A percentile compares a stretch with the other conserved stretches of the same genome.
Evolutionary conservation across 2,113 vertebrate species (phyloP).

Genomic region (Agapornis roseicollis): DNA sequence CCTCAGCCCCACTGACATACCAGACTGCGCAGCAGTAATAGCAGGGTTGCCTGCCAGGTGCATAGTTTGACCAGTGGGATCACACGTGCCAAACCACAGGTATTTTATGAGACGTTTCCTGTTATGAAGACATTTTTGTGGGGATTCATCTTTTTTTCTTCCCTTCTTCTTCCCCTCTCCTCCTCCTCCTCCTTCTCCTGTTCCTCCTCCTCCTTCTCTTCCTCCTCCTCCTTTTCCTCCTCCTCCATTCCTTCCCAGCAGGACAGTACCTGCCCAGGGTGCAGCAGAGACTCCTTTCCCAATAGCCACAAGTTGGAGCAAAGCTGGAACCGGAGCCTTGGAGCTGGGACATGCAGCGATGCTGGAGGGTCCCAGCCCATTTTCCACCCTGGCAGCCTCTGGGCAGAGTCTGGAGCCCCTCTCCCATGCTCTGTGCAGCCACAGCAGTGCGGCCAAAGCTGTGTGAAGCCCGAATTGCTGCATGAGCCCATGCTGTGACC

Average conservation of each 20-base stretch:
- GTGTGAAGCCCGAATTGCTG: neutral
- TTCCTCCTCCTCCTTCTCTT: neutral
- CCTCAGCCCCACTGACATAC: slow-evolving; percentile 60
- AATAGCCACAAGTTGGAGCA: neutral
- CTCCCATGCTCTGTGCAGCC: neutral
- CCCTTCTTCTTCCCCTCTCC: neutral
- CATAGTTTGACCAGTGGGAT: slow-evolving; percentile 69
- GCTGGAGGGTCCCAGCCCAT: rapidly evolving
- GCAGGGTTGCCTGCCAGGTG: slow-evolving; percentile 76
- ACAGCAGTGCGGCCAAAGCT: neutral
- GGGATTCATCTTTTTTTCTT: slow-evolving; percentile 52
- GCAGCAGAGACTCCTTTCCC: rapidly evolving
- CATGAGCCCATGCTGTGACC: rapidly evolving
- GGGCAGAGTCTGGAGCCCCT: neutral
- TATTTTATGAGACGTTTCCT: slow-evolving; percentile 84
- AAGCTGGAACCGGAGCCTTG: rapidly evolving
- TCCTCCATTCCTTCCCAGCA: neutral
- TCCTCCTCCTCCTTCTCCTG: neutral
- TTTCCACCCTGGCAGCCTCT: rapidly evolving
- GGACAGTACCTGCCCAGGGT: neutral
- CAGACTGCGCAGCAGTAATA: slow-evolving; percentile 70
- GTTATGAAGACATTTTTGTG: slow-evolving; percentile 78
- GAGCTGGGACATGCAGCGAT: rapidly evolving
- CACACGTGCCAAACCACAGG: slow-evolving; percentile 79
- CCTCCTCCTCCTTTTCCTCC: neutral